A percentile compares a stretch with the other conserved stretches of the same genome.
Conservation (phyloP, 2,113 vertebrate genomes). For the Phalacrocorax carbo region DNA sequence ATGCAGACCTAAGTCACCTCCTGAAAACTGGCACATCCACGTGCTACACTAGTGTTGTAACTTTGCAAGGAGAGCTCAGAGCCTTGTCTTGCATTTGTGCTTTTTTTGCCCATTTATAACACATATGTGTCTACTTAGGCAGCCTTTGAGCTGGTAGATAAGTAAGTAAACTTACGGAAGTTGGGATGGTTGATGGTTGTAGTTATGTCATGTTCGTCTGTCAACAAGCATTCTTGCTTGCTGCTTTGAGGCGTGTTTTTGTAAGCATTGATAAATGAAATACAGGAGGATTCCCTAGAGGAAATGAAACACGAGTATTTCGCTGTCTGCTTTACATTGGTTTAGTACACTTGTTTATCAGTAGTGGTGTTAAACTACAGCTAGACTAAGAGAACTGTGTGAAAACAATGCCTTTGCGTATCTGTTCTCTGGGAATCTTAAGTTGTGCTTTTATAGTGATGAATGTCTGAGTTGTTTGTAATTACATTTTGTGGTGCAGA, state of each 20-base stretch:
- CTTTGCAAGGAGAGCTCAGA: neutral
- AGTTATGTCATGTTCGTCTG: accelerated
- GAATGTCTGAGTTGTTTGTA: neutral
- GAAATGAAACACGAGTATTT: neutral
- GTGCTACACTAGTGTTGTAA: accelerated
- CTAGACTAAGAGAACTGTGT: neutral
- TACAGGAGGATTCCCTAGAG: neutral
- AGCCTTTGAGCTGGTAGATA: neutral
- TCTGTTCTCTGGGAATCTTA: neutral
- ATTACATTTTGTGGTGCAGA: neutral
- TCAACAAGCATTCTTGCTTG: no score
- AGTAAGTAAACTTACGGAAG: neutral
- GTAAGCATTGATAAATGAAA: neutral
- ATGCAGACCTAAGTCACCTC: neutral
- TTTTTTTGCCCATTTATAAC: neutral
- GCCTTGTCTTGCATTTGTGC: accelerated
- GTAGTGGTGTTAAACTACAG: neutral
- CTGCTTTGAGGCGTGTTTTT: neutral
- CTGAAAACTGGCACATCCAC: neutral
- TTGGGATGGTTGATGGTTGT: neutral
- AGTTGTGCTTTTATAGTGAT: neutral
- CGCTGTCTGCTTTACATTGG: neutral
- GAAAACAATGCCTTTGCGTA: neutral
- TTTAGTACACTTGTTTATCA: neutral
- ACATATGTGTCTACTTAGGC: neutral